Evolutionary conservation across 2,797 vertebrate species (phyloP).

Genomic region (Smutsia gigantea): DNA sequence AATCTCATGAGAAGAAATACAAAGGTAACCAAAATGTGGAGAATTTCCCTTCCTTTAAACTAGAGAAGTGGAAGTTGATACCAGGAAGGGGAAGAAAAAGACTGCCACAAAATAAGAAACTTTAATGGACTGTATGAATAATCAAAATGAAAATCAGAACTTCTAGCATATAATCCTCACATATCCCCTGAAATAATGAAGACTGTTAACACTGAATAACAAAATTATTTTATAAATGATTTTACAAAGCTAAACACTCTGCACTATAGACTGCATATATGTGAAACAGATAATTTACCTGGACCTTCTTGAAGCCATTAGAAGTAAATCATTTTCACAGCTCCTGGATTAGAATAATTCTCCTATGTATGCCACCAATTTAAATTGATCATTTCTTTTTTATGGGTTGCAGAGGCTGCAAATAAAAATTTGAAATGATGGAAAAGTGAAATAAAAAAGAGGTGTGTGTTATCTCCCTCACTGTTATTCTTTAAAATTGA

Average conservation of each 20-base stretch:
- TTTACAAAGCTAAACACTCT: neutral
- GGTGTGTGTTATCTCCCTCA: neutral
- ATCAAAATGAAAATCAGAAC: slow-evolving; percentile 60
- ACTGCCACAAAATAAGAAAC: neutral
- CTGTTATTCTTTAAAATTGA: slow-evolving; percentile 27
- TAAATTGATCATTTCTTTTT: slow-evolving; percentile 57
- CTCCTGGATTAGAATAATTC: slow-evolving; percentile 48
- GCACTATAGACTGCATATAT: neutral
- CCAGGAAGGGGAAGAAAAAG: slow-evolving; percentile 40
- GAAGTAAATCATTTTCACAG: slow-evolving; percentile 52
- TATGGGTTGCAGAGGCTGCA: slow-evolving; percentile 9
- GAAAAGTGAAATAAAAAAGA: neutral
- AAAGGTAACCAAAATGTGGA: neutral
- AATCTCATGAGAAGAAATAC: neutral
- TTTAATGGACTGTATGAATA: neutral
- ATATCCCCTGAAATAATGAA: neutral
- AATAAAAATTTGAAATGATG: slow-evolving; percentile 23
- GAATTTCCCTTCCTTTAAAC: neutral
- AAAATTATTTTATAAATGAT: neutral
- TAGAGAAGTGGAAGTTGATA: slow-evolving; percentile 56
- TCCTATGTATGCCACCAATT: slow-evolving; percentile 39
- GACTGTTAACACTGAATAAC: neutral
- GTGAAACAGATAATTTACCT: slow-evolving; percentile 49
- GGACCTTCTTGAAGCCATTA: neutral
- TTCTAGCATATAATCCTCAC: neutral